Evolutionary conservation across 1,140 invertebrate genomes (phyloP), one percentile per base, ranked within the genome.

Genomic region (Hestina assimilis): DNA sequence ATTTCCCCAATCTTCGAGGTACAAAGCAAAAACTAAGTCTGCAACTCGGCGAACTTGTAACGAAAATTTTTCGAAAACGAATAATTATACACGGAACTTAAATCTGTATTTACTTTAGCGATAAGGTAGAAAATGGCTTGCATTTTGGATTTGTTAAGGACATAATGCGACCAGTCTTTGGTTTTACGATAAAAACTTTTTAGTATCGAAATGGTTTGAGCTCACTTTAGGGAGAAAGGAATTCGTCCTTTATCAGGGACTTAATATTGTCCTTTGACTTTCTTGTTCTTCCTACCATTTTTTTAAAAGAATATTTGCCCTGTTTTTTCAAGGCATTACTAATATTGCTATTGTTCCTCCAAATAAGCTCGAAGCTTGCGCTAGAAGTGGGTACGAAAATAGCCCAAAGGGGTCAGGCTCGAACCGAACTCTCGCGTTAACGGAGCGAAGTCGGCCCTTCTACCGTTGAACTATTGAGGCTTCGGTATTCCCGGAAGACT

Each of bases 11-110:
- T 26, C 14, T n/a, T 1, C 23, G 33, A 45, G 55, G 43, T 33
- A 50, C 41, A 26, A 19, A 7, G 35, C 41, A 61, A 61, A 55
- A 61, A 61, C 59, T 55, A 55, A 61, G 55, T 55, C 50, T 21
- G 52, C 59, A 20, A 55, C 38, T 61, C 43, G 48, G 42, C 58
- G 50, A 55, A 55, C 38, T 38, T 28, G 43, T 47, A 31, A 28
- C 26, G 24, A 46, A 31, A 24, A 46, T 12, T 26, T 19, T 26
- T 46, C 15, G 31, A 31, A 45, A 40, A 26, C 8, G 2, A 11
- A 33, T 43, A 26, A 28, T 3, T 4, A 17, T 19, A 19, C 4
- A 1, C 11, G 35, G n/a, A 4, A 24, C 15, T 35, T 7, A 3
- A 2, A 20, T 1, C 41, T 21, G 5, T 24, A 2, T 28, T 8